Conservation (phyloP, 2,888 invertebrate genomes). For the Seira musarum region DNA sequence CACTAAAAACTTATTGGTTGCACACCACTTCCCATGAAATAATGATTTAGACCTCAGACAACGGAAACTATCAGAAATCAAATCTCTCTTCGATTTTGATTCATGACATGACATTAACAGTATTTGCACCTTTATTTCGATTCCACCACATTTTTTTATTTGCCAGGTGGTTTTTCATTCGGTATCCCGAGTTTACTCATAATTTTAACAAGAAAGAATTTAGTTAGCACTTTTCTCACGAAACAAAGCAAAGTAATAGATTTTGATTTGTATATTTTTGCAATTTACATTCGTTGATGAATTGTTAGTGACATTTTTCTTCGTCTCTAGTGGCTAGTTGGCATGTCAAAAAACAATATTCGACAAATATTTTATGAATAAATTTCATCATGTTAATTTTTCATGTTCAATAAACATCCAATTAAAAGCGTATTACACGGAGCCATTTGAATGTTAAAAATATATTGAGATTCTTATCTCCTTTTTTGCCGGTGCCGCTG, state of each 20-base stretch:
- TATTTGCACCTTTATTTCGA: background rate
- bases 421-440: too few species aligned
- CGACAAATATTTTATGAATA: too few species aligned
- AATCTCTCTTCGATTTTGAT: too few species aligned
- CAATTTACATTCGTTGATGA: too few species aligned
- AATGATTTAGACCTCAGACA: conserved; percentile 41
- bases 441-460: background rate
- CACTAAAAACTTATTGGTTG: conserved; percentile 58
- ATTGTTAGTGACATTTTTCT: too few species aligned
- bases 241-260: too few species aligned
- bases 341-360: too few species aligned
- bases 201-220: conserved; percentile 19
- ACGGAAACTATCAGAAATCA: background rate
- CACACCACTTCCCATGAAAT: conserved; percentile 57
- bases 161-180: background rate
- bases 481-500: background rate
- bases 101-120: background rate
- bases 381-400: too few species aligned
- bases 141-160: background rate
- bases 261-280: too few species aligned
- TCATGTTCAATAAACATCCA: too few species aligned
- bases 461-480: background rate
- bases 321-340: too few species aligned
- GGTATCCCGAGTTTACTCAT: conserved; percentile 21
- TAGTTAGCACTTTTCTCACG: background rate